Evolutionary conservation across 2,888 invertebrate species (phyloP).

Genomic region (Koerneria pararmatus): DNA sequence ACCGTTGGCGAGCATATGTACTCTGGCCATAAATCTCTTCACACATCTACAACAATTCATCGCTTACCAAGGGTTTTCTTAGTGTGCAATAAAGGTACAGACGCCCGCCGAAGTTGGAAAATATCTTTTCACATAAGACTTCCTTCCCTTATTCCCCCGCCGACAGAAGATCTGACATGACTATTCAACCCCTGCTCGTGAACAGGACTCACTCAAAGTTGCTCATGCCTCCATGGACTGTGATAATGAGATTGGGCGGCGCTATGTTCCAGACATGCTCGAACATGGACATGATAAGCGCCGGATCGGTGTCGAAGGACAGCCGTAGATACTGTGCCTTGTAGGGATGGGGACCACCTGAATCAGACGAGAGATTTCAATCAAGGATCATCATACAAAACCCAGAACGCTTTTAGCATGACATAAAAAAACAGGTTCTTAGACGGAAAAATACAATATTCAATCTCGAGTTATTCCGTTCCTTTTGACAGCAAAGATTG

Average conservation of each 20-base stretch:
- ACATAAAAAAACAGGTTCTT: no score
- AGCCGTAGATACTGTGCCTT: slow-evolving; percentile 81
- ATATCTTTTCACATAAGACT: neutral
- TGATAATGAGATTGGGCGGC: slow-evolving; percentile 90
- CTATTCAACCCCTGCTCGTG: slow-evolving; percentile 64
- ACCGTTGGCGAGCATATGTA: no score
- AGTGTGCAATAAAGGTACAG: no score
- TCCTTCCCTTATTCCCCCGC: neutral
- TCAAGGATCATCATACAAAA: no score
- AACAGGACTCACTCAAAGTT: slow-evolving; percentile 73
- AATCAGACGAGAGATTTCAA: no score
- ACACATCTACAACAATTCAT: no score
- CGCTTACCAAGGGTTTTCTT: no score
- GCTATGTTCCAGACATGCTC: slow-evolving; percentile 91
- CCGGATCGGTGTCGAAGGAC: slow-evolving; percentile 88
- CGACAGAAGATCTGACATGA: neutral
- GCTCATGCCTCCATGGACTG: slow-evolving; percentile 93
- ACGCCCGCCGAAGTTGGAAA: no score
- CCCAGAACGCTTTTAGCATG: no score
- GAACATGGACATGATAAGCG: slow-evolving; percentile 69
- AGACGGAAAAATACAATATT: slow-evolving; percentile 2
- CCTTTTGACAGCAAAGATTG: no score
- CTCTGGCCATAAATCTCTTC: no score
- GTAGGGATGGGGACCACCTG: slow-evolving; percentile 57
- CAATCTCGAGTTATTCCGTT: no score